Evolutionary conservation across 2,888 invertebrate species (phyloP), one percentile per base, ranked within the genome.

Genomic region (Nineta flava): DNA sequence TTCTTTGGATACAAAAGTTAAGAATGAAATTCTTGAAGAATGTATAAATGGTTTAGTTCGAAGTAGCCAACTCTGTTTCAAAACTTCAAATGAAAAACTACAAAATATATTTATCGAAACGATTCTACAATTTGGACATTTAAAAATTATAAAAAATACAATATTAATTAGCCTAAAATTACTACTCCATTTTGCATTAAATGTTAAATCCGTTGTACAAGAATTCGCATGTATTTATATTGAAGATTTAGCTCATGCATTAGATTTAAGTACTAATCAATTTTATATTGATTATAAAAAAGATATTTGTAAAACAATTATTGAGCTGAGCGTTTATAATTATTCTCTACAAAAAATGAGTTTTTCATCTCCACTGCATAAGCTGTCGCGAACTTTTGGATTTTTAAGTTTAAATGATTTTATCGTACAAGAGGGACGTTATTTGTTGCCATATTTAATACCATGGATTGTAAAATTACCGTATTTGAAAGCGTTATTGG

Each of bases 401-500:
- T 84, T 78, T 57, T 72, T 74, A 17, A 79, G 79, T 35, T 76
- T 78, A 9, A 74, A 79, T 58, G 80, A 84, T 59, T 81, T 83
- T 50, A 69, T 83, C 50, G 72, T 73, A 0, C 80, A 81, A 61
- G 83, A 86, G 57, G 75, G 78, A 38, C 77, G 80, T 48, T 72
- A 82, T 55, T 71, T 83, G 17, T 65, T 86, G 9, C 81, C 83
- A 1, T 71, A 74, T 65, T 69, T 82, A 57, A 67, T 77, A 60
- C 69, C 81, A 38, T 65, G 78, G 61, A 66, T 77, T 1, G 73
- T 74, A 26, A 76, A 65, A 54, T 70, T 69, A 58, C 74, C 72
- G 2, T 70, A 72, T 58, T 72, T 77, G 1, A 72, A 73, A 38
- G 70, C 71, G 1, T 74, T 86, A 54, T 73, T 86, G 45, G 72